A percentile compares a stretch with the other conserved stretches of the same genome.
These are phyloP conservation scores for Phyllostomus hastatus DNA, from an alignment of 2,113 vertebrate species.

Conservation along the genomic window DNA sequence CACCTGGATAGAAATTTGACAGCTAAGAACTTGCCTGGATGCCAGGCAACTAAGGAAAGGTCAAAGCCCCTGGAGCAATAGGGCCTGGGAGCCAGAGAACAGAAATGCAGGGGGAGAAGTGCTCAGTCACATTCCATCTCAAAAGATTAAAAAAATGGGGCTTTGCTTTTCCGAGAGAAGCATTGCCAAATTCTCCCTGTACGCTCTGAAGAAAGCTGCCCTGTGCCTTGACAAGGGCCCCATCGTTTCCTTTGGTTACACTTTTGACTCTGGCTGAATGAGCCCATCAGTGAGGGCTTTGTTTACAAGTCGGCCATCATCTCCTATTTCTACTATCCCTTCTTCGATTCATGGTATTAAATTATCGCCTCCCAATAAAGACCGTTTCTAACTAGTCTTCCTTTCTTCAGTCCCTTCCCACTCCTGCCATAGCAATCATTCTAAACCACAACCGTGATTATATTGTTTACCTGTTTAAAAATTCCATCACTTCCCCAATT, in stretches of 20 bases:
- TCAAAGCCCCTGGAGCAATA: conserved; percentile 48
- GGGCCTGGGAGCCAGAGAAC: background rate
- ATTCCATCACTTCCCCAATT: background rate
- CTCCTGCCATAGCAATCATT: background rate
- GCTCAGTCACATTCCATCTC: background rate
- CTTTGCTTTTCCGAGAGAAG: background rate
- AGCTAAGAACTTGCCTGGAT: conserved; percentile 65
- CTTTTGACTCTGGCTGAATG: background rate
- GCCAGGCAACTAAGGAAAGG: conserved; percentile 61
- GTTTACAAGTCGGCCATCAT: background rate
- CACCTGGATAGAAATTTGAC: conserved; percentile 80
- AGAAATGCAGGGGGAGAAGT: background rate
- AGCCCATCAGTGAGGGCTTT: background rate
- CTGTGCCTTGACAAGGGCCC: background rate
- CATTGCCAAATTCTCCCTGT: background rate
- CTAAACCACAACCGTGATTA: background rate
- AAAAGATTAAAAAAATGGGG: background rate
- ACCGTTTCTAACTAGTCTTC: background rate
- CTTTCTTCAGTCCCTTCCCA: background rate
- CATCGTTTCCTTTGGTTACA: background rate
- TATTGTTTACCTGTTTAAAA: background rate
- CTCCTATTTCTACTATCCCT: background rate
- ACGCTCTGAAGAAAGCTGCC: background rate
- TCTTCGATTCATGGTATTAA: background rate
- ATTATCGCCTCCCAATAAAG: background rate